Percentiles rank a stretch among this genome's conserved stretches.
Conservation (phyloP, 2,888 invertebrate species). For the Coronaproctus castanopsis region DNA sequence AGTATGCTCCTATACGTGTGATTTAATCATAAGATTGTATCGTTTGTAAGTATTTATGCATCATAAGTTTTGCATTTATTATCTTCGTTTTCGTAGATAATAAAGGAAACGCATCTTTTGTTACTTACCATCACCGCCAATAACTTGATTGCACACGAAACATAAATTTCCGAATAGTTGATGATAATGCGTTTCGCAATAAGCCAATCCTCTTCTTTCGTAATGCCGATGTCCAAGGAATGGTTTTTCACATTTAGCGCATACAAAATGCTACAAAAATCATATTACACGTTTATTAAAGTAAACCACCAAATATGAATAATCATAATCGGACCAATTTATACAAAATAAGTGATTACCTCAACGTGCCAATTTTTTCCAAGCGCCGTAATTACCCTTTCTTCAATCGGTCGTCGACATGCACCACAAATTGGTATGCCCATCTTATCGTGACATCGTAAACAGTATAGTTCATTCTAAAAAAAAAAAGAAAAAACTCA, state of each 20-base stretch:
- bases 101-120: too few relatives aligned
- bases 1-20: too few relatives aligned
- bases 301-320: neutral
- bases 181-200: slow-evolving; percentile 98
- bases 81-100: too few relatives aligned
- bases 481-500: slow-evolving; percentile 21
- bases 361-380: slow-evolving; percentile 99
- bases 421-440: slow-evolving; percentile 99
- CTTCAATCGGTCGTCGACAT: slow-evolving; percentile 95
- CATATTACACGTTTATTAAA: slow-evolving; percentile 2
- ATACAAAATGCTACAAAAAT: slow-evolving; percentile 77
- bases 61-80: too few relatives aligned
- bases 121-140: slow-evolving; percentile 80
- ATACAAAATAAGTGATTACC: too few relatives aligned
- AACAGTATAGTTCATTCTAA: slow-evolving; percentile 84
- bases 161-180: slow-evolving; percentile 97
- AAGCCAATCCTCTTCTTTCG: slow-evolving; percentile 93
- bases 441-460: slow-evolving; percentile 98
- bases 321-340: neutral
- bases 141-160: slow-evolving; percentile 96
- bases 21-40: too few relatives aligned
- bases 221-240: slow-evolving; percentile 97
- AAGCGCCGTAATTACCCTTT: slow-evolving; percentile 91
- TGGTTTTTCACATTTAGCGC: slow-evolving; percentile 98
- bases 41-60: too few relatives aligned